phyloP scores from a whole-genome alignment of 64 coral and sea anemone species.

The Montipora capricornis region DNA sequence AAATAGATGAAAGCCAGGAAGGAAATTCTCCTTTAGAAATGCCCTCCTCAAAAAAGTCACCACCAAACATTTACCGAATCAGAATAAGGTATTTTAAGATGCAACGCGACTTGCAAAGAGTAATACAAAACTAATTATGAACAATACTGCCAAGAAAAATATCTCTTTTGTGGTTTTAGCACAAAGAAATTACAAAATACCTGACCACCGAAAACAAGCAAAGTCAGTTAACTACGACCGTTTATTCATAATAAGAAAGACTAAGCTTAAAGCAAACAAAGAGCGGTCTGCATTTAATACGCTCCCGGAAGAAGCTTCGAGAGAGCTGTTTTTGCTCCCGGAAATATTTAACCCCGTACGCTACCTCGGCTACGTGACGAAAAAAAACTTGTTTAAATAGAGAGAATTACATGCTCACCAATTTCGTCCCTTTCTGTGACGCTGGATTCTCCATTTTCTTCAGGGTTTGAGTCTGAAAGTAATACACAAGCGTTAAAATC shows the following conservation, averaged over 20 bases:
- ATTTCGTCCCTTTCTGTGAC: background rate
- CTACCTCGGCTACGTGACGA: constrained; percentile 31
- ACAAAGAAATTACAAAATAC: constrained; percentile 53
- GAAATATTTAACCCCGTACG: constrained; percentile 42
- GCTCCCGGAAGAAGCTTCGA: constrained; percentile 58
- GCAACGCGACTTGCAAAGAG: background rate
- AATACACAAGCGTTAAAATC: background rate
- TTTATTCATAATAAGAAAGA: constrained; percentile 33
- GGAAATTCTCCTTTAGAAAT: background rate
- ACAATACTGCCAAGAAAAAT: background rate
- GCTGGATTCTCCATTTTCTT: background rate
- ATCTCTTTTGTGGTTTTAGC: constrained; percentile 31
- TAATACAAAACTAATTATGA: constrained; percentile 12
- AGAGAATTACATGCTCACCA: background rate
- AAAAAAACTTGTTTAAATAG: background rate
- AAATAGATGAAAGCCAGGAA: background rate
- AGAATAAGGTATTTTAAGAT: background rate
- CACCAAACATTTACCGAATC: background rate
- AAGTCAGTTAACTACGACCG: constrained; percentile 33
- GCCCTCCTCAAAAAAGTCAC: background rate
- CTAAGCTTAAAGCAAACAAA: constrained; percentile 50
- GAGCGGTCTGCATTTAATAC: constrained; percentile 26
- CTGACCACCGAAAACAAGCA: constrained; percentile 26
- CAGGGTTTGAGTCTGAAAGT: constrained; percentile 18
- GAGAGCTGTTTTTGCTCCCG: constrained; percentile 64